Conservation (phyloP, 2,113 vertebrate genomes). For the Scartelaos histophorus region DNA sequence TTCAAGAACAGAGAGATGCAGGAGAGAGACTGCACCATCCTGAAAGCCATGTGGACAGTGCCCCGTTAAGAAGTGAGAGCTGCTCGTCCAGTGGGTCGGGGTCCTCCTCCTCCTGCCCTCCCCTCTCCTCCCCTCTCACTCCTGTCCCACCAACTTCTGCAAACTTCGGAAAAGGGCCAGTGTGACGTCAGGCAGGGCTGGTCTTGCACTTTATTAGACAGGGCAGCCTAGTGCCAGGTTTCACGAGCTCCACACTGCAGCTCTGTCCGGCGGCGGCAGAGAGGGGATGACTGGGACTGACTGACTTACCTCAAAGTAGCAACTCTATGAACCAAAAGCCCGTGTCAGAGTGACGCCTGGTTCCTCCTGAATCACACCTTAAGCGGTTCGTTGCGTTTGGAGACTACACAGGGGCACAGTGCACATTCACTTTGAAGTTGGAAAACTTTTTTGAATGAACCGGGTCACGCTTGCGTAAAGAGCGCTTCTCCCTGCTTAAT, state of each 20-base stretch:
- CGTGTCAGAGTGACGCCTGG: slow-evolving; percentile 66
- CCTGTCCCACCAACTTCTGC: slow-evolving; percentile 46
- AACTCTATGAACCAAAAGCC: slow-evolving; percentile 42
- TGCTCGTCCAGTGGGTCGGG: background rate
- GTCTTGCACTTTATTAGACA: slow-evolving; percentile 75
- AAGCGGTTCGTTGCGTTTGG: slow-evolving; percentile 9
- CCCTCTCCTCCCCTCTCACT: slow-evolving; percentile 4
- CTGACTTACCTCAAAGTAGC: slow-evolving; percentile 48
- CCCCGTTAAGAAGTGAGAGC: background rate
- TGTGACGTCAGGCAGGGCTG: slow-evolving; percentile 77
- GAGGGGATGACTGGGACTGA: slow-evolving; percentile 49
- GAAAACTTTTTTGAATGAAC: slow-evolving; percentile 43
- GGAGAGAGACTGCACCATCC: background rate
- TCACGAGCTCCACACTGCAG: slow-evolving; percentile 54
- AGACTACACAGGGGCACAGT: slow-evolving; percentile 17
- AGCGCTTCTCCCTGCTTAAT: background rate
- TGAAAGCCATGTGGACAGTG: background rate
- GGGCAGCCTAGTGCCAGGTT: slow-evolving; percentile 61
- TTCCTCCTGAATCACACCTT: slow-evolving; percentile 41
- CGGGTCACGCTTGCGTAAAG: slow-evolving; percentile 33
- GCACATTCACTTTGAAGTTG: slow-evolving; percentile 38
- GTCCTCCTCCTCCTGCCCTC: background rate
- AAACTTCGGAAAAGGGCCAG: slow-evolving; percentile 34
- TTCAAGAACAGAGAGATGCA: background rate
- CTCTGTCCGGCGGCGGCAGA: slow-evolving; percentile 73